A percentile compares a stretch with the other conserved stretches of the same genome.
Evolutionary conservation across 2,113 vertebrate genomes (phyloP).

Genomic region (Cyphomyrus plagiostoma): DNA sequence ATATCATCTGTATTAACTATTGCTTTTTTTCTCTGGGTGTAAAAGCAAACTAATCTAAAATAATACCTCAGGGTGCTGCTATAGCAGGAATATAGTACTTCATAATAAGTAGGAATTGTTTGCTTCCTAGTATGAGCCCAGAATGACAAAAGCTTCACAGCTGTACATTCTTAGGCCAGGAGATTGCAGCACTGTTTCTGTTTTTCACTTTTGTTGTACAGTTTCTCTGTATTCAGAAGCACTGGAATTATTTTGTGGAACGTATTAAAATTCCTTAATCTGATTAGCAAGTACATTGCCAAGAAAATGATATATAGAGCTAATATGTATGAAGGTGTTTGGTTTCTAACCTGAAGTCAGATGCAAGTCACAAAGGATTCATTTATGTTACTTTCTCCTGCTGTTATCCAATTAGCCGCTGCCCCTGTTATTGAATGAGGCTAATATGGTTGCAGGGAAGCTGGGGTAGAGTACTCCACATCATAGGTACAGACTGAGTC

Average conservation of each 20-base stretch:
- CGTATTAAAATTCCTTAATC: neutral
- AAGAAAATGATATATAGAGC: neutral
- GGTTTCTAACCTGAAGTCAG: slow-evolving; percentile 4
- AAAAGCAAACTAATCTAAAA: neutral
- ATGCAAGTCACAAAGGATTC: neutral
- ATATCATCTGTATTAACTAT: neutral
- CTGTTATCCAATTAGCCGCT: neutral
- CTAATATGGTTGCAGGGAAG: neutral
- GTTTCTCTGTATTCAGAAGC: neutral
- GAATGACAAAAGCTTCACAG: neutral
- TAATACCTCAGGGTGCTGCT: neutral
- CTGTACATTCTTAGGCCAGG: neutral
- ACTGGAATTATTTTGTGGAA: neutral
- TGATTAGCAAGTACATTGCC: neutral
- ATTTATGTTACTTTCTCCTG: neutral
- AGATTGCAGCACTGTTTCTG: neutral
- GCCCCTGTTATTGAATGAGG: neutral
- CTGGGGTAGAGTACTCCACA: neutral
- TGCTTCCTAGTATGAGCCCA: neutral
- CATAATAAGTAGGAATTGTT: slow-evolving; percentile 4
- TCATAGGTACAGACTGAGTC: neutral
- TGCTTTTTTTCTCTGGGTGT: neutral
- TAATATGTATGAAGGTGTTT: slow-evolving; percentile 1
- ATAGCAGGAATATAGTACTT: neutral
- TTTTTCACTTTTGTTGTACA: neutral